Evolutionary conservation across 2,113 vertebrate genomes (phyloP).

Genomic region (Erinaceus europaeus): DNA sequence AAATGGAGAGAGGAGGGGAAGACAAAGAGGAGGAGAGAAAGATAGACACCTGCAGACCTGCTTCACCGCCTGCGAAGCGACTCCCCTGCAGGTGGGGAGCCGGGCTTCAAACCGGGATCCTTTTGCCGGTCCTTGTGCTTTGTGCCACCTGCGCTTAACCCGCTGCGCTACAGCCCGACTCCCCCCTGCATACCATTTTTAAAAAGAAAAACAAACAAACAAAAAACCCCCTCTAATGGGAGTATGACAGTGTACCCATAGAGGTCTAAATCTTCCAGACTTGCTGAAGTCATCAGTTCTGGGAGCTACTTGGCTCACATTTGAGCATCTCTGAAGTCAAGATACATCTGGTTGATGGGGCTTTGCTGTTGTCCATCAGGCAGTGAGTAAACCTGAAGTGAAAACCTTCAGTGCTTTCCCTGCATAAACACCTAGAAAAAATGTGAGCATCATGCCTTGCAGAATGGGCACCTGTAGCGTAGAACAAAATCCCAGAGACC

Average conservation of each 20-base stretch:
- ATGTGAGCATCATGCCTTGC: background rate
- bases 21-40: too few species aligned
- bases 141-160: too few species aligned
- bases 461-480: background rate
- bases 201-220: background rate
- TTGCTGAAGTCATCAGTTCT: background rate
- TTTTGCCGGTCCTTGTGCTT: too few species aligned
- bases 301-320: background rate
- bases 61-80: too few species aligned
- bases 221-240: background rate
- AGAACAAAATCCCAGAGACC: background rate
- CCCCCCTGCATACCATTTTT: background rate
- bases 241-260: background rate
- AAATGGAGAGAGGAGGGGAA: too few species aligned
- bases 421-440: conserved; percentile 9
- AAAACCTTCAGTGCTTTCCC: background rate
- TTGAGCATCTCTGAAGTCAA: background rate
- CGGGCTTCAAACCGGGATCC: too few species aligned
- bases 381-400: background rate
- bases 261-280: background rate
- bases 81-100: too few species aligned
- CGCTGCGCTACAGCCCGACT: too few species aligned
- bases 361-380: background rate
- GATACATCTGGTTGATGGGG: background rate
- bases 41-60: too few species aligned